Conservation (phyloP, 1,140 invertebrate genomes). For the Drosophila bipectinata region DNA sequence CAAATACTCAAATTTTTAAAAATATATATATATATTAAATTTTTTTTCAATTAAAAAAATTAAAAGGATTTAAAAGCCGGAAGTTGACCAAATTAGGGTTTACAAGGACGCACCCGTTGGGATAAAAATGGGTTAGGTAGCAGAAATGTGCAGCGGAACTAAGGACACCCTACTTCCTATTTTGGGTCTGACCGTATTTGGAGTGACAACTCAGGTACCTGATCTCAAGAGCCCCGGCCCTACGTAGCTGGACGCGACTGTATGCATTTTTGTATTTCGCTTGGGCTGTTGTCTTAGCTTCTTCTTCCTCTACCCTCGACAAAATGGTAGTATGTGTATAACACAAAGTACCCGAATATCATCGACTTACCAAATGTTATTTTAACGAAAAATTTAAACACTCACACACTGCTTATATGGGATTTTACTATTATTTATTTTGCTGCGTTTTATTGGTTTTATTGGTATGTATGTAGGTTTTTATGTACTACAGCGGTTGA, state of each 20-base stretch:
- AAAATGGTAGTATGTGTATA: conserved; percentile 50
- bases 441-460: conserved; percentile 9
- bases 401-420: conserved; percentile 17
- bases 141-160: conserved; percentile 38
- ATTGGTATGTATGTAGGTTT: conserved; percentile 22
- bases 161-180: conserved; percentile 4
- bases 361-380: conserved; percentile 26
- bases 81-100: conserved; percentile 1
- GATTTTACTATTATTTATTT: conserved; percentile 13
- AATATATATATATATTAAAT: no score
- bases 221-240: background rate
- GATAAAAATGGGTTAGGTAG: conserved; percentile 23
- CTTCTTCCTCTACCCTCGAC: conserved; percentile 17
- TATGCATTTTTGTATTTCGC: conserved; percentile 8
- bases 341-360: conserved; percentile 26
- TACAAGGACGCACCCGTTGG: conserved; percentile 2
- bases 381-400: conserved; percentile 3
- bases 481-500: conserved; percentile 44
- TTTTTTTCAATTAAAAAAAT: no score
- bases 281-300: background rate
- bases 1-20: background rate
- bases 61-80: background rate
- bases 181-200: background rate
- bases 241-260: conserved; percentile 32
- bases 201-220: conserved; percentile 23